Evolutionary conservation across 2,797 vertebrate genomes (phyloP).

Genomic region (Echiichthys vipera): DNA sequence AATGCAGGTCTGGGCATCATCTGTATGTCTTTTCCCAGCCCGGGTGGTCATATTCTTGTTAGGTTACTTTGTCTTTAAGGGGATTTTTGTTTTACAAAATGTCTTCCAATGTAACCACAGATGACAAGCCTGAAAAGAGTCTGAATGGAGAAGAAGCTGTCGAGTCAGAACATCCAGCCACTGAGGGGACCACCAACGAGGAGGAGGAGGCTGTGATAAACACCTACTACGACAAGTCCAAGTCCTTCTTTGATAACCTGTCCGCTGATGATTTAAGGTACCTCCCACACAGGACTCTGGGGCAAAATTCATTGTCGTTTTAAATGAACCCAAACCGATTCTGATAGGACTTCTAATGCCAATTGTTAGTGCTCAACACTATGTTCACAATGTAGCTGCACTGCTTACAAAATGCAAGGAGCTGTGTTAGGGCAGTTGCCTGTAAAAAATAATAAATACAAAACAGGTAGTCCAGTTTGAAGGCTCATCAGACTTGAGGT

Average conservation of each 20-base stretch:
- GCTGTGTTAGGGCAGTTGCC: not conserved
- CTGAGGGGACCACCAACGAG: slow-evolving; percentile 86
- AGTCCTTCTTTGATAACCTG: slow-evolving; percentile 99
- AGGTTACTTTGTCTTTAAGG: not conserved
- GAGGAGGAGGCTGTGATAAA: slow-evolving; percentile 90
- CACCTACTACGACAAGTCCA: slow-evolving; percentile 97
- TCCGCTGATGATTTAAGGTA: slow-evolving; percentile 95
- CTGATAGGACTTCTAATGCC: not conserved
- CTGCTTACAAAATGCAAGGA: not conserved
- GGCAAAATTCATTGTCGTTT: not conserved
- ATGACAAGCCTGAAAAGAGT: slow-evolving; percentile 93
- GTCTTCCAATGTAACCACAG: slow-evolving; percentile 75
- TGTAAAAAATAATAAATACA: not conserved
- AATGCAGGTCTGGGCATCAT: not conserved
- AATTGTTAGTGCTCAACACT: too few species aligned
- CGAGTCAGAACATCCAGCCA: slow-evolving; percentile 92
- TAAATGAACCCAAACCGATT: not conserved
- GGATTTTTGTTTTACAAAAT: not conserved
- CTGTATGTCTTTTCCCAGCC: not conserved
- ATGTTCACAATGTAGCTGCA: not conserved
- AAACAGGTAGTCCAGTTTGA: not conserved
- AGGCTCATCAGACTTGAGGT: not conserved
- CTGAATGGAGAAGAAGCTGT: slow-evolving; percentile 94
- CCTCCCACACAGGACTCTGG: not conserved
- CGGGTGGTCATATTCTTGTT: not conserved